Evolutionary conservation across 2,113 vertebrate species (phyloP), one percentile per base, ranked within the genome.

Genomic region (Triplophysa rosa): DNA sequence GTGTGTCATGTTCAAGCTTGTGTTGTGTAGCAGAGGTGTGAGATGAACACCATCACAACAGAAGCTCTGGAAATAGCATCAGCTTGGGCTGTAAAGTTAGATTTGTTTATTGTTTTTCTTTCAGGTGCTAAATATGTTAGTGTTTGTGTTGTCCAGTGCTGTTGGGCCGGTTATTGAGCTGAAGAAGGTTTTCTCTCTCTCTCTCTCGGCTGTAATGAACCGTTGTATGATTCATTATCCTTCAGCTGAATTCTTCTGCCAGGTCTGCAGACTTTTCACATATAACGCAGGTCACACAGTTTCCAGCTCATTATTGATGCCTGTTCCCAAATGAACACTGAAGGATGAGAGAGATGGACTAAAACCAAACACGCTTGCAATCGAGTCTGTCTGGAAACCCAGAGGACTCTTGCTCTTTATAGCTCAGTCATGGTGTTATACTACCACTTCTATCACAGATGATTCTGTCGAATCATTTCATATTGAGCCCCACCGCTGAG

Each of bases 151-250:
- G 90, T 87, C 82, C 82, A 87, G 89, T 88, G 92, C n/a, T n/a
- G n/a, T n/a, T n/a, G n/a, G n/a, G n/a, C 88, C 90, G 66, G 91
- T 93, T 92, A 93, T 92, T 91, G 90, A 92, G 91, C 91, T 89
- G 85, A 90, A 92, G 89, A 90, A 88, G 88, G 87, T 90, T 92
- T 89, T 87, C 88, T 88, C 86, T 88, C 93, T 4, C 29, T 4
- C 29, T 29, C 29, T 29, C 29, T 29, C 4, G 24, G 24, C 24
- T 24, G 24, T 24, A 94, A 94, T 93, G 91, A 91, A 91, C 85
- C 91, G 83, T 92, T 93, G 93, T 93, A 92, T 91, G 88, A 93
- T 91, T 94, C 90, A 93, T 93, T 93, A 93, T 94, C 86, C 89
- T 84, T 68, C 79, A 74, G 84, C 87, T 91, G 90, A 90, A 89